Base-by-base conservation (phyloP, 37 sponge, comb jelly and placozoan genomes). In the Cliona cf. orientalis region DNA sequence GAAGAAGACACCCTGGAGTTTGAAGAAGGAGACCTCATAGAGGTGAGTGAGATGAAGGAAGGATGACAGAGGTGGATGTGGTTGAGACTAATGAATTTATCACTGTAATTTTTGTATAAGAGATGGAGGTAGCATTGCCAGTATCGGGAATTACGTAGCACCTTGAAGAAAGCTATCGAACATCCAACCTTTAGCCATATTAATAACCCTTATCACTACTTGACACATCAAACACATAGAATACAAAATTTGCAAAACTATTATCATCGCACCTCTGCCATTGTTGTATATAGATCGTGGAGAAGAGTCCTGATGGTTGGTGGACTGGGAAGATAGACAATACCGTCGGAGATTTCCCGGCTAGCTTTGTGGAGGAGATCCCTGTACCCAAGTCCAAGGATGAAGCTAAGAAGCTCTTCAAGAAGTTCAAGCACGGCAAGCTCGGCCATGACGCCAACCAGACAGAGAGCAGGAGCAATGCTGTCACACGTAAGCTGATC, bases 221-320 rank as follows among this genome's bases (percentile, higher is more conserved):
- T n/a, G n/a, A n/a, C n/a, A n/a, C n/a, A n/a, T n/a, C n/a, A n/a
- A n/a, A n/a, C n/a, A n/a, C n/a, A n/a, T n/a, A n/a, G n/a, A n/a
- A n/a, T n/a, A n/a, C n/a, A n/a, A n/a, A n/a, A n/a, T n/a, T n/a
- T n/a, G n/a, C n/a, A n/a, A n/a, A n/a, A n/a, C n/a, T 29, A 3
- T 41, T 39, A 3, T 2, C 43, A 35, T 25, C 41, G 56, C 3
- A 3, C 60, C 58, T n/a, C 9, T 59, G 40, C 35, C 58, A 7
- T 35, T 57, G 5, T 40, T 2, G n/a, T 61, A 21, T 0, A 11
- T 42, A 92, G 93, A 79, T 88, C 40, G 71, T 62, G 43, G 89
- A 83, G 81, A 92, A 92, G 72, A 78, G 85, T 70, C 71, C 60
- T n/a, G 93, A 92, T 80, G 93, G 93, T 26, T 92, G 93, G 93